Conservation (phyloP, 2,888 invertebrate species). For the Silvanus unidentatus region DNA sequence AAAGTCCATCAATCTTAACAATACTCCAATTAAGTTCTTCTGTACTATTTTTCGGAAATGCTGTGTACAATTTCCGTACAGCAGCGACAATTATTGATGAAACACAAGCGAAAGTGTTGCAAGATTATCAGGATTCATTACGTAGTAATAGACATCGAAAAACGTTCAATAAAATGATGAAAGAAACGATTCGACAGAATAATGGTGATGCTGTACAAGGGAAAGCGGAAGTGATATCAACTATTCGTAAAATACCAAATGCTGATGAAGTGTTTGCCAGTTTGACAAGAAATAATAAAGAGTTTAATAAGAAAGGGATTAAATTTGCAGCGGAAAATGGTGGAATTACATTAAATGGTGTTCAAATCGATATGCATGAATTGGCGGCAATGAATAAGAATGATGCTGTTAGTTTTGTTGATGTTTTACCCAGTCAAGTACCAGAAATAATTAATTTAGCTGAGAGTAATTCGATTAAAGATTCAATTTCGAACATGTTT, state of each 20-base stretch:
- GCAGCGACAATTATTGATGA: conserved; percentile 44
- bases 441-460: not conserved
- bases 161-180: conserved; percentile 54
- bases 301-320: conserved; percentile 49
- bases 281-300: conserved; percentile 51
- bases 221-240: conserved; percentile 52
- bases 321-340: conserved; percentile 31
- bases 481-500: not conserved
- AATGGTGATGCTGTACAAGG: conserved; percentile 44
- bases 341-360: conserved; percentile 33
- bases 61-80: conserved; percentile 33
- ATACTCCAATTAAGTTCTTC: conserved; percentile 37
- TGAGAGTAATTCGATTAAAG: not conserved
- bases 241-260: conserved; percentile 50
- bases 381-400: conserved; percentile 28
- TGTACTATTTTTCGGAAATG: conserved; percentile 37
- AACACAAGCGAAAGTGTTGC: conserved; percentile 50
- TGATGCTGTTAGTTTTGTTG: conserved; percentile 25
- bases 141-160: conserved; percentile 55
- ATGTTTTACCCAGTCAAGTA: conserved; percentile 14
- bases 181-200: conserved; percentile 50
- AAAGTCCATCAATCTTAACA: conserved; percentile 43
- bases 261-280: conserved; percentile 55
- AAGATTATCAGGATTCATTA: conserved; percentile 49
- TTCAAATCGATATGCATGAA: conserved; percentile 30